phyloP scores from a whole-genome alignment of 2,113 vertebrate genomes.

The Corynorhinus townsendii region DNA sequence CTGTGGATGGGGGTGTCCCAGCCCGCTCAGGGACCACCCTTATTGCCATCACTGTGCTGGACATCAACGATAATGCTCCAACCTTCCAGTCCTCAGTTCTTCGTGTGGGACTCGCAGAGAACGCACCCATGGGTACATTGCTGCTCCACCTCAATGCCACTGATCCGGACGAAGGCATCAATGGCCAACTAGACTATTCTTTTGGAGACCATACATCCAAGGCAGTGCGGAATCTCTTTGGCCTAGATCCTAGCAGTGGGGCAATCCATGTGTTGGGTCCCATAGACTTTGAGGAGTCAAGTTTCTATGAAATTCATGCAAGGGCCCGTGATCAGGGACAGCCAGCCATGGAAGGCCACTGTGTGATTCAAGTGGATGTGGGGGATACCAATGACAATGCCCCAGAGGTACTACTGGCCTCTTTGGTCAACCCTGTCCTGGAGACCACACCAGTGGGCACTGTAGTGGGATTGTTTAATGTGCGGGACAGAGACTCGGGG shows the following conservation, averaged over 20 bases:
- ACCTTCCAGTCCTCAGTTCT: conserved; percentile 78
- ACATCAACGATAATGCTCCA: conserved; percentile 89
- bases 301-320: conserved; percentile 87
- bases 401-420: conserved; percentile 82
- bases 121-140: conserved; percentile 75
- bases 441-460: conserved; percentile 84
- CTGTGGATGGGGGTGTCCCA: conserved; percentile 83
- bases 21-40: conserved; percentile 79
- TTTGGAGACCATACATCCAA: conserved; percentile 85
- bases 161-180: conserved; percentile 84
- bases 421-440: conserved; percentile 81
- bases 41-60: conserved; percentile 85
- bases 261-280: conserved; percentile 81
- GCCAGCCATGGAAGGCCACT: conserved; percentile 87
- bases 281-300: conserved; percentile 85
- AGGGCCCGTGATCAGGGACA: conserved; percentile 86
- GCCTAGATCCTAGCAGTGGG: conserved; percentile 80
- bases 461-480: conserved; percentile 85
- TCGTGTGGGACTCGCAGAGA: conserved; percentile 80
- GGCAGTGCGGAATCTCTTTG: conserved; percentile 78
- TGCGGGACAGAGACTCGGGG: conserved; percentile 86
- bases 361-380: conserved; percentile 82
- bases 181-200: conserved; percentile 83
- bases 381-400: conserved; percentile 84
- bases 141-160: conserved; percentile 82